A percentile compares a stretch with the other conserved stretches of the same genome.
phyloP scores from a whole-genome alignment of 2,797 vertebrate species.

The Natrix natrix region DNA sequence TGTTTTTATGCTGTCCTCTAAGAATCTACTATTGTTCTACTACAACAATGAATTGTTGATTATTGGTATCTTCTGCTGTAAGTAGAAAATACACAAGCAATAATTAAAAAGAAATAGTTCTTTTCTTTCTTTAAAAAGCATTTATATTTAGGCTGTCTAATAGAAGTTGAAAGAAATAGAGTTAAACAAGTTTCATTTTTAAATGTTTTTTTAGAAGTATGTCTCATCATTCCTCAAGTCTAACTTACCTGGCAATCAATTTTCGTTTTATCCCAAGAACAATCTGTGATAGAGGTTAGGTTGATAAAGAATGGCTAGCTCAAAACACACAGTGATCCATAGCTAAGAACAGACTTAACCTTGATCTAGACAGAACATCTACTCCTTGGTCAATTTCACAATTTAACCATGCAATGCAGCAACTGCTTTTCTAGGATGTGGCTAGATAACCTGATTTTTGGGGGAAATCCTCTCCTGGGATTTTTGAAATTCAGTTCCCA shows the following conservation, averaged over 20 bases:
- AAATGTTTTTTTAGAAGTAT: neutral
- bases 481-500: neutral
- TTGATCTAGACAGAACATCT: neutral
- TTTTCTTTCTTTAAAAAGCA: neutral
- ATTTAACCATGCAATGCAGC: neutral
- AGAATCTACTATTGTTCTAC: conserved; percentile 30
- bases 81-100: neutral
- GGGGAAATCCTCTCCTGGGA: neutral
- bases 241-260: neutral
- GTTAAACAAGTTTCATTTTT: neutral
- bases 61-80: conserved; percentile 26
- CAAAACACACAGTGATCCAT: neutral
- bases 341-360: neutral
- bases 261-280: neutral
- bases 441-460: neutral
- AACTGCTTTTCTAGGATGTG: neutral
- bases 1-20: conserved; percentile 45
- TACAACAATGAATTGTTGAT: conserved; percentile 25
- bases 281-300: neutral
- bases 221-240: neutral
- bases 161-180: neutral
- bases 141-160: neutral
- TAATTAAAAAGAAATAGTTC: neutral
- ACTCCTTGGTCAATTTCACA: neutral
- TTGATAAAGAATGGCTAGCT: neutral